Evolutionary conservation across 2,888 invertebrate genomes (phyloP), one percentile per base, ranked within the genome.

Genomic region (Polyommatus iphigenia): DNA sequence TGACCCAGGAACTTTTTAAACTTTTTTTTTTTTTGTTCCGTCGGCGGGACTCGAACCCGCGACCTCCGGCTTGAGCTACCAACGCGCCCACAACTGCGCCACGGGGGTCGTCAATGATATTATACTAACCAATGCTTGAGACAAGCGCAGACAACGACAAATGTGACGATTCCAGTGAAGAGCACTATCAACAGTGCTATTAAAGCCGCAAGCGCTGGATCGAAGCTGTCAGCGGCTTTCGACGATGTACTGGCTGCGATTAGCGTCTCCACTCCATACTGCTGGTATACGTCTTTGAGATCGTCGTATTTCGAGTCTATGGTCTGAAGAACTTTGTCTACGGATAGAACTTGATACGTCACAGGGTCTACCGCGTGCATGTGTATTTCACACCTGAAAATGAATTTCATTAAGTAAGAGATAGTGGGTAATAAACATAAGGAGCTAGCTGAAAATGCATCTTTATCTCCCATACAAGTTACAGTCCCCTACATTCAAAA

Each of bases 261-360:
- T 1, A 92, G 86, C 0, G 93, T 92, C 78, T 93, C 93, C 0
- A 94, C 93, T 0, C 94, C 94, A 75, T 88, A 91, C 81, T 92
- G 89, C 78, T 90, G 89, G 84, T 94, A 94, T 0, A 93, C 86
- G 77, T 96, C 97, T 86, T 97, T 97, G 32, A 98, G 95, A 84
- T 97, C 96, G 85, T 98, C 98, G 87, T 98, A 98, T 85, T 97
- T 97, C 0, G 97, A 95, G 90, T 98, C 98, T 79, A 98, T 97
- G 8, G 96, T 95, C 88, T 97, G 97, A 24, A 98, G 91, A 13
- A 97, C 96, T 80, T 96, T 96, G 79, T 97, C 96, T 15, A 98
- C 97, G 0, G 97, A 96, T 1, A 97, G 92, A 77, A 98, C 97
- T 77, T 96, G 96, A 86, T 96, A 96, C 0, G 96, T 96, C 80